phyloP scores from a whole-genome alignment of 2,113 vertebrate genomes.

The Cairina moschata region DNA sequence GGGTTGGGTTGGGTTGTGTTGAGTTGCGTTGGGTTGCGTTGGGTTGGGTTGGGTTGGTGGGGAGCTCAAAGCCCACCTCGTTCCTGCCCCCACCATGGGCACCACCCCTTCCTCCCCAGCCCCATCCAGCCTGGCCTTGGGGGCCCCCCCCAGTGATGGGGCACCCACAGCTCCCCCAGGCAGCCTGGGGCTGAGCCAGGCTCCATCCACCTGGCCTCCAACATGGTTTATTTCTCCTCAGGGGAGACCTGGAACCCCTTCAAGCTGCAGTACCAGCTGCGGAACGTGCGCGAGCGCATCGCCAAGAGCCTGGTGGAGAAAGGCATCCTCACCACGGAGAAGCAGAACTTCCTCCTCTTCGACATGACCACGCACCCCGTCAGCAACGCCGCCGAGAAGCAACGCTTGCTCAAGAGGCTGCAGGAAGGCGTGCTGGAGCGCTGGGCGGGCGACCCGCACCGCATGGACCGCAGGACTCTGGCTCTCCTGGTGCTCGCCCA shows the following conservation, averaged over 20 bases:
- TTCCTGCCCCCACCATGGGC: too few species aligned
- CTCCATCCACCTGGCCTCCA: accelerated
- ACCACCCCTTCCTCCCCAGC: too few species aligned
- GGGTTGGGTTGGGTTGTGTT: background rate
- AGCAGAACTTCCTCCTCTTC: conserved; percentile 89
- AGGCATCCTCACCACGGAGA: conserved; percentile 85
- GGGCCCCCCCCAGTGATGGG: too few species aligned
- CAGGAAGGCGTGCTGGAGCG: conserved; percentile 83
- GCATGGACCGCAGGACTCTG: conserved; percentile 79
- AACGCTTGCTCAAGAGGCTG: conserved; percentile 79
- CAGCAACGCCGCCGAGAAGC: conserved; percentile 81
- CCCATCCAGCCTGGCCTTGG: too few species aligned
- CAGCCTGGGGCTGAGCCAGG: too few species aligned
- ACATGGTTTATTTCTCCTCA: background rate
- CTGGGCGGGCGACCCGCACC: conserved; percentile 83
- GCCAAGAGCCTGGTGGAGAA: conserved; percentile 89
- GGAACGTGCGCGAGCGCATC: conserved; percentile 84
- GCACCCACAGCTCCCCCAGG: too few species aligned
- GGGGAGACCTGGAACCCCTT: conserved; percentile 90
- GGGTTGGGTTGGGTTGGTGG: too few species aligned
- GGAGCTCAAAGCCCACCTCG: too few species aligned
- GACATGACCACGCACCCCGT: conserved; percentile 89
- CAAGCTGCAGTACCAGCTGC: conserved; percentile 86
- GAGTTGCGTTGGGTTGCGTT: background rate
- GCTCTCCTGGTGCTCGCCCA: conserved; percentile 84